Conservation (phyloP, 1,140 invertebrate species). For the Saxidomus purpurata region DNA sequence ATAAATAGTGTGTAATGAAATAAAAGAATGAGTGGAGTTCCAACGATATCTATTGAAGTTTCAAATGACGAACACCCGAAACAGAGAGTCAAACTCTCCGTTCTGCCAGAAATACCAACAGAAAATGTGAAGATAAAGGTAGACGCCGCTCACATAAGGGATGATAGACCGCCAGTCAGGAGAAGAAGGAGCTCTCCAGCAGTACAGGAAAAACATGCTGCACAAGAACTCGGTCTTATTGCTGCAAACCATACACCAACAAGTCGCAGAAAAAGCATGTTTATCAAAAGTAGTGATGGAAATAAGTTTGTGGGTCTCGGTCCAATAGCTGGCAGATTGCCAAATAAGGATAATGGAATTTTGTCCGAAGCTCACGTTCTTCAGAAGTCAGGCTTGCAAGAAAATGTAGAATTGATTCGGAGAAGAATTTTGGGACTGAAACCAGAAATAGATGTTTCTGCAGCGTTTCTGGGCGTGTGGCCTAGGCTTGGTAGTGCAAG, state of each 20-base stretch:
- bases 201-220: not conserved
- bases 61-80: not conserved
- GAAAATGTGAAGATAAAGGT: not conserved
- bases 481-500: conserved; percentile 22
- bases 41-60: not conserved
- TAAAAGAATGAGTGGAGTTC: not conserved
- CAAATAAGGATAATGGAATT: not conserved
- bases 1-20: no score
- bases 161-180: not conserved
- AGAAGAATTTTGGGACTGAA: not conserved
- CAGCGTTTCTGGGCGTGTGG: not conserved
- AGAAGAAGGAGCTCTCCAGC: not conserved
- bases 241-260: not conserved
- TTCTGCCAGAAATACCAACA: no score
- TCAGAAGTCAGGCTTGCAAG: not conserved
- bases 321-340: not conserved
- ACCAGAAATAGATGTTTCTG: conserved; percentile 3
- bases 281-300: not conserved
- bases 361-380: not conserved
- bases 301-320: not conserved
- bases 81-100: no score
- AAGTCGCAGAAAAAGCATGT: not conserved
- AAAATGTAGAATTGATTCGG: not conserved
- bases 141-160: not conserved
- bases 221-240: not conserved